Evolutionary conservation across 2,888 invertebrate species (phyloP).

Genomic region (Vannuccia rotundouncinata): DNA sequence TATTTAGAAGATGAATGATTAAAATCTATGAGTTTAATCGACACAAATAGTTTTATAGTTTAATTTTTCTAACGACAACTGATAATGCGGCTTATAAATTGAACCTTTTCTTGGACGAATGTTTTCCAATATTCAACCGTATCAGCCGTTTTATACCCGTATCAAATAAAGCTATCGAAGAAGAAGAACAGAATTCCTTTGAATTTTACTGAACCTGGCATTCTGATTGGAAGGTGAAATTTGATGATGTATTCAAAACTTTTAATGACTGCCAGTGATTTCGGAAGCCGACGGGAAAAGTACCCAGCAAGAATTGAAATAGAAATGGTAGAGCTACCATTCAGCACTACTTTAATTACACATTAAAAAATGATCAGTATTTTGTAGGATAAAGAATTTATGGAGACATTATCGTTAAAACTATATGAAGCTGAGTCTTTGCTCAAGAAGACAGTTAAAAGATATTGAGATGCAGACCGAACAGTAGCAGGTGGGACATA

Average conservation of each 20-base stretch:
- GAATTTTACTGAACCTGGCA: background rate
- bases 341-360: slow-evolving; percentile 24
- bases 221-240: background rate
- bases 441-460: background rate
- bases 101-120: background rate
- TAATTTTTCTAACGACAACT: slow-evolving; percentile 15
- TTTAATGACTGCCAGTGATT: background rate
- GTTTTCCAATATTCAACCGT: background rate
- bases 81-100: background rate
- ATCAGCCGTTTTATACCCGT: slow-evolving; percentile 28
- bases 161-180: slow-evolving; percentile 11
- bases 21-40: background rate
- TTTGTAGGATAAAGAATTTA: background rate
- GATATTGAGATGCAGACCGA: slow-evolving; percentile 5
- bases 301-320: background rate
- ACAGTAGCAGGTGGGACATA: background rate
- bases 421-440: background rate
- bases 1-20: slow-evolving; percentile 5
- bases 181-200: slow-evolving; percentile 14
- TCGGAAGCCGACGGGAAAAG: background rate
- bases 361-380: background rate
- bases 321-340: slow-evolving; percentile 6
- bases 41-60: background rate
- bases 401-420: background rate
- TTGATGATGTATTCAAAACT: slow-evolving; percentile 2